Conservation (phyloP, 1,140 invertebrate species). For the Drosophila arizonae region DNA sequence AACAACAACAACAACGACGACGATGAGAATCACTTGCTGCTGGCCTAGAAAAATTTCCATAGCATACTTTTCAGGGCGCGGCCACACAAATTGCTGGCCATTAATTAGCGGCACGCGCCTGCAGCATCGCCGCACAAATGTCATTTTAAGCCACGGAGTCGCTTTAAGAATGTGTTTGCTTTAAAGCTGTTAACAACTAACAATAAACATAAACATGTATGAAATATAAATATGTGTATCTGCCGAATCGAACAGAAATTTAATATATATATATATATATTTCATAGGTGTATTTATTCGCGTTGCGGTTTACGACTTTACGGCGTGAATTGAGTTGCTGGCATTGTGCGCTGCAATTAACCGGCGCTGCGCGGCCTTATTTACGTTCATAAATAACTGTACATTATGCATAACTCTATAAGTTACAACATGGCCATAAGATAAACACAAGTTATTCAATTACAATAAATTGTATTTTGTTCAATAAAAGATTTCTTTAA, state of each 20-base stretch:
- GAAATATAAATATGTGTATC: not conserved
- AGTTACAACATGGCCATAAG: not conserved
- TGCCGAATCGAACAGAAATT: conserved; percentile 28
- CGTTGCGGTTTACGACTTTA: conserved; percentile 21
- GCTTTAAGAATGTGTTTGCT: conserved; percentile 52
- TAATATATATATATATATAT: conserved; percentile 43
- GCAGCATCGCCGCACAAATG: conserved; percentile 21
- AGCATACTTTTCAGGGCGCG: conserved; percentile 61
- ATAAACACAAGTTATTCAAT: not conserved
- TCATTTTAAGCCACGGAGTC: conserved; percentile 46
- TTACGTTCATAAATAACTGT: not conserved
- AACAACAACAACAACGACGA: too few species aligned
- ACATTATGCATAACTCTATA: not conserved
- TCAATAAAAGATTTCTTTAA: too few species aligned
- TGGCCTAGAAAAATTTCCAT: conserved; percentile 71
- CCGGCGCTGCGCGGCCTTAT: not conserved
- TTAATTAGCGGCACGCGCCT: conserved; percentile 67
- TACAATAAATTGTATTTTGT: not conserved
- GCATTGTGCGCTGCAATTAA: conserved; percentile 1
- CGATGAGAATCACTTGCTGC: conserved; percentile 18
- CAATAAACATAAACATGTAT: conserved; percentile 35
- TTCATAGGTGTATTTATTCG: conserved; percentile 37
- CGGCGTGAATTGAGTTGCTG: conserved; percentile 25
- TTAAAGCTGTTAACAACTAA: conserved; percentile 29
- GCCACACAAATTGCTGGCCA: conserved; percentile 64